Conservation (phyloP, 2,888 invertebrate species). For the Sesia bembeciformis region DNA sequence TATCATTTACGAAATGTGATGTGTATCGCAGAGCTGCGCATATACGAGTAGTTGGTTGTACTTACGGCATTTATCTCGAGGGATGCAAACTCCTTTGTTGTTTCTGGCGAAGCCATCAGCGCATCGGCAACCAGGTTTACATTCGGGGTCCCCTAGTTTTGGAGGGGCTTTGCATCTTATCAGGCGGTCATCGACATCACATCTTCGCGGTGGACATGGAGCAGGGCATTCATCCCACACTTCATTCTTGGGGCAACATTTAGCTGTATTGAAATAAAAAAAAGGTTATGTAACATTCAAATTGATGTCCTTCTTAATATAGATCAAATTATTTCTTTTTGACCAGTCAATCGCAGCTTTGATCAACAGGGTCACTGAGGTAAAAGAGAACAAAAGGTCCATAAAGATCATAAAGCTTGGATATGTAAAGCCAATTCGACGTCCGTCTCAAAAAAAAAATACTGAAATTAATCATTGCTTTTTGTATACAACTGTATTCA, state of each 20-base stretch:
- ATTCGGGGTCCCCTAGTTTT: constrained; percentile 8
- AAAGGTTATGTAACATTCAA: neutral
- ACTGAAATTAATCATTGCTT: no score
- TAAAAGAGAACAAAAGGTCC: no score
- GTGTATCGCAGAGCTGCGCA: no score
- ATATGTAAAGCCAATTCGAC: no score
- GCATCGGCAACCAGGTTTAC: constrained; percentile 24
- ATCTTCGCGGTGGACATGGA: constrained; percentile 21
- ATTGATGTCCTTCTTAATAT: no score
- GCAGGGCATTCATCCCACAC: constrained; percentile 19
- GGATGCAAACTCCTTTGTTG: constrained; percentile 13
- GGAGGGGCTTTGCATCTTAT: constrained; percentile 19
- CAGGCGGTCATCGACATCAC: constrained; percentile 17
- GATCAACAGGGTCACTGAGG: no score
- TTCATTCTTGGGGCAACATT: constrained; percentile 13
- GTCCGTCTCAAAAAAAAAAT: no score
- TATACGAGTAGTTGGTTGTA: neutral
- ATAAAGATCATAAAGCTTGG: no score
- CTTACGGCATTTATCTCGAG: constrained; percentile 18
- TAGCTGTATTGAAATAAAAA: neutral
- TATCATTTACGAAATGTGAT: no score
- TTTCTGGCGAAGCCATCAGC: constrained; percentile 21
- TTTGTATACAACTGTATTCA: no score
- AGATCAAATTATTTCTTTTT: no score
- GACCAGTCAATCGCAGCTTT: no score